phyloP scores from a whole-genome alignment of 2,888 invertebrate genomes.

The Scaptodrosophila latifasciaeformis region DNA sequence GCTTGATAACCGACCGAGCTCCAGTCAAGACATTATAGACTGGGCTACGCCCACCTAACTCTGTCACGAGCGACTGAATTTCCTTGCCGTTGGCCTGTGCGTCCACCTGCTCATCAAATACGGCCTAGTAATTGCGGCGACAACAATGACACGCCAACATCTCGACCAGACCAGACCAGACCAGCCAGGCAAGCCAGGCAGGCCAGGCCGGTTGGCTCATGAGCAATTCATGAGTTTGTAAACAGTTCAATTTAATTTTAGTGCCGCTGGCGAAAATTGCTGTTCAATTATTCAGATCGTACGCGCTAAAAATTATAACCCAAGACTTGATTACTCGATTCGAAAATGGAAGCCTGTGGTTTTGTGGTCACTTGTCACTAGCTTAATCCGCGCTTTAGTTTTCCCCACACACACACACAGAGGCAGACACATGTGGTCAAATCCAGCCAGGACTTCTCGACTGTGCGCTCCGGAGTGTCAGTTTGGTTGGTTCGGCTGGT shows the following conservation, averaged over 20 bases:
- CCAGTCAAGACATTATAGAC: slow-evolving; percentile 24
- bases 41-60: neutral
- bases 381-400: neutral
- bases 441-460: too few relatives aligned
- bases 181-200: neutral
- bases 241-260: slow-evolving; percentile 69
- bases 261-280: slow-evolving; percentile 68
- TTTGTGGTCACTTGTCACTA: slow-evolving; percentile 1
- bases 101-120: neutral
- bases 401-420: neutral
- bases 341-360: neutral
- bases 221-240: slow-evolving; percentile 69
- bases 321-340: neutral
- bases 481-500: too few relatives aligned
- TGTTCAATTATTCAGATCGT: slow-evolving; percentile 54
- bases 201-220: slow-evolving; percentile 34
- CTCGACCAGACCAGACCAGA: neutral
- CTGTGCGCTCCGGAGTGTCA: too few relatives aligned
- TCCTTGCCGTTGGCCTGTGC: too few relatives aligned
- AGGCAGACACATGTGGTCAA: neutral
- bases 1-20: slow-evolving; percentile 43
- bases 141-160: slow-evolving; percentile 44
- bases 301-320: slow-evolving; percentile 53
- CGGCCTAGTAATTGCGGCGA: slow-evolving; percentile 11
- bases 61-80: too few relatives aligned